Evolutionary conservation across 2,888 invertebrate genomes (phyloP).

Genomic region (Xiphydria camelus): DNA sequence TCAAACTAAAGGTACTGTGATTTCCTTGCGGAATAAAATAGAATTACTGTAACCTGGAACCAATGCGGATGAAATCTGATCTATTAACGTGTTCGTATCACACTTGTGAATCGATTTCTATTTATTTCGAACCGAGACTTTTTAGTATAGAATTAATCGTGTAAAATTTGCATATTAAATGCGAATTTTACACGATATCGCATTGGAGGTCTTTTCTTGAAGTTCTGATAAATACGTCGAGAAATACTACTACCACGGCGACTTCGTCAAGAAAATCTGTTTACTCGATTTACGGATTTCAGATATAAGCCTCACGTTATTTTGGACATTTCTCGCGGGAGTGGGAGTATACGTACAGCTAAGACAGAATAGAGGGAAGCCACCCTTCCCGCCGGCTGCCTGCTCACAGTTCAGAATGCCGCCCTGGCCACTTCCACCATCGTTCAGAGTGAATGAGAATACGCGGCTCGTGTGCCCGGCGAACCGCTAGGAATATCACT

Average conservation of each 20-base stretch:
- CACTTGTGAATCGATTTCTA: slow-evolving; percentile 5
- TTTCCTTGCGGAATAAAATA: too few species aligned
- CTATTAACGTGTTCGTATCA: background rate
- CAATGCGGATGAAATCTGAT: background rate
- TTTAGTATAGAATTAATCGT: too few species aligned
- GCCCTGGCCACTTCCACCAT: too few species aligned
- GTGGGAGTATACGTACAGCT: slow-evolving; percentile 64
- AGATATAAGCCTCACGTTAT: slow-evolving; percentile 64
- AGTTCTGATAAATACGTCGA: too few species aligned
- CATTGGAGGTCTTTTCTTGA: too few species aligned
- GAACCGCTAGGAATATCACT: background rate
- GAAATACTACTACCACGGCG: too few species aligned
- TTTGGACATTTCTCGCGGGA: slow-evolving; percentile 63
- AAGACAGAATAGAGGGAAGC: slow-evolving; percentile 61
- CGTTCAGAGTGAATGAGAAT: slow-evolving; percentile 1
- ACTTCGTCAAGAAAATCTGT: too few species aligned
- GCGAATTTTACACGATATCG: too few species aligned
- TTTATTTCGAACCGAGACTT: background rate
- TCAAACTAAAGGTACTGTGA: slow-evolving; percentile 64
- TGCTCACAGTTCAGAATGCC: background rate
- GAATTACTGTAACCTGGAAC: background rate
- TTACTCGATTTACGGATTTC: too few species aligned
- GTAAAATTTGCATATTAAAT: too few species aligned
- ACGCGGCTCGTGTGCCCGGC: slow-evolving; percentile 18
- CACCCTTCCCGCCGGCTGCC: slow-evolving; percentile 68